Base-by-base conservation (phyloP, 2,797 vertebrate genomes). In the Hyperoplus immaculatus region DNA sequence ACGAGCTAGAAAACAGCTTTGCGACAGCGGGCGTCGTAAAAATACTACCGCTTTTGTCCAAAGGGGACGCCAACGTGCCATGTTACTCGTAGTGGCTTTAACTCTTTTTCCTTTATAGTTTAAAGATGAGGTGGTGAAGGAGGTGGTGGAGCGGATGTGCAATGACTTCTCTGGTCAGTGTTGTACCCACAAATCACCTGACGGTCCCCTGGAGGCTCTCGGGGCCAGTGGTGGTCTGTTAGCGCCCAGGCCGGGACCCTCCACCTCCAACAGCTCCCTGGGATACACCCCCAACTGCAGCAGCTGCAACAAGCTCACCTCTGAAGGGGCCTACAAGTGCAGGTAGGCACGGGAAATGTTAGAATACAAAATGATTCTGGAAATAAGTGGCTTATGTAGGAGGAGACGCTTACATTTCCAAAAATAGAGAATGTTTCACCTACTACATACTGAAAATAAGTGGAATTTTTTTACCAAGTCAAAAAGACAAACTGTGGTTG, bases 271-370 rank as follows among this genome's bases (percentile, higher is more conserved):
- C 8, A 93, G 88, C 41, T 96, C 89, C 1, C 95, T 96, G 21
- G 96, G 95, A 89, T 97, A 97, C 95, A 96, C 96, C 10, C 94
- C 98, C 10, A 93, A 94, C 88, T 99, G 98, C 93, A 97, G 95
- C 93, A 96, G 82, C 91, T 99, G 98, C 93, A 96, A 95, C 80
- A 95, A 95, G 11, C 94, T 93, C 15, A 97, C 98, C 13, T 87
- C 97, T 0, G 97, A 98, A 18, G 95, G 98, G 75, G 97, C 97
- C 66, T 99, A 99, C 92, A 97, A 98, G 82, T 99, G 98, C 96
- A 99, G 98, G 98, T 99, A 85, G 13, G 49, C 29, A 0, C 38
- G 4, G 11, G 46, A 12, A 21, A 9, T 18, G 6, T 8, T 16
- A 29, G 3, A 39, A 38, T 36, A 14, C 4, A 15, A 39, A 57